A percentile compares a stretch with the other conserved stretches of the same genome.
phyloP scores from a whole-genome alignment of 1,140 invertebrate genomes.

The Pogonus chalceus region DNA sequence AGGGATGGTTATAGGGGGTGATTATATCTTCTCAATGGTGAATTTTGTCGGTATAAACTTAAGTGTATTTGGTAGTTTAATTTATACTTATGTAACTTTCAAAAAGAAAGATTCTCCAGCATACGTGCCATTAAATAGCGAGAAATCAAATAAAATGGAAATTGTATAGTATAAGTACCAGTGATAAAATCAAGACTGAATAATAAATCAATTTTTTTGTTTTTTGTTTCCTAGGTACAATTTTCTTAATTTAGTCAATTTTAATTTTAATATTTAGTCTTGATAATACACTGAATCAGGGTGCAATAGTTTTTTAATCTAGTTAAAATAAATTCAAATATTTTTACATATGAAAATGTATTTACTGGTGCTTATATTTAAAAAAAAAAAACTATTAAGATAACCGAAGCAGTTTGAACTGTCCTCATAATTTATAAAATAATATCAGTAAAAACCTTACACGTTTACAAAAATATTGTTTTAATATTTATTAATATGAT shows the following conservation, averaged over 20 bases:
- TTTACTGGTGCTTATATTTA: neutral
- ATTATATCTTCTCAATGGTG: conserved; percentile 87
- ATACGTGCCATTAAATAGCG: conserved; percentile 32
- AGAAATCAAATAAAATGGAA: conserved; percentile 36
- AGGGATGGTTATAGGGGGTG: conserved; percentile 95
- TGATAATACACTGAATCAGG: too few species aligned
- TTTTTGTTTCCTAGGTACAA: neutral
- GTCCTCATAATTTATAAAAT: too few species aligned
- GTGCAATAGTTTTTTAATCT: too few species aligned
- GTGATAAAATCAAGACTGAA: neutral
- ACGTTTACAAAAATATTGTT: too few species aligned
- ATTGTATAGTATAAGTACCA: conserved; percentile 33
- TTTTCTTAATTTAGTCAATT: too few species aligned
- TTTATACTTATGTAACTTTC: conserved; percentile 73
- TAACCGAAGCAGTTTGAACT: too few species aligned
- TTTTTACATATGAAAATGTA: neutral
- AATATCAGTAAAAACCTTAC: too few species aligned
- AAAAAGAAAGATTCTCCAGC: conserved; percentile 45
- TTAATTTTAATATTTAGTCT: too few species aligned
- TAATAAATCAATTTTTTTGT: neutral
- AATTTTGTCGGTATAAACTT: conserved; percentile 95
- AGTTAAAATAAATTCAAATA: too few species aligned
- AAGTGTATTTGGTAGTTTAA: conserved; percentile 70
- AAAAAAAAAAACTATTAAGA: too few species aligned
- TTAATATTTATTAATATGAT: too few species aligned